phyloP scores from a whole-genome alignment of 2,888 invertebrate species.

The Nemurella pictetii region DNA sequence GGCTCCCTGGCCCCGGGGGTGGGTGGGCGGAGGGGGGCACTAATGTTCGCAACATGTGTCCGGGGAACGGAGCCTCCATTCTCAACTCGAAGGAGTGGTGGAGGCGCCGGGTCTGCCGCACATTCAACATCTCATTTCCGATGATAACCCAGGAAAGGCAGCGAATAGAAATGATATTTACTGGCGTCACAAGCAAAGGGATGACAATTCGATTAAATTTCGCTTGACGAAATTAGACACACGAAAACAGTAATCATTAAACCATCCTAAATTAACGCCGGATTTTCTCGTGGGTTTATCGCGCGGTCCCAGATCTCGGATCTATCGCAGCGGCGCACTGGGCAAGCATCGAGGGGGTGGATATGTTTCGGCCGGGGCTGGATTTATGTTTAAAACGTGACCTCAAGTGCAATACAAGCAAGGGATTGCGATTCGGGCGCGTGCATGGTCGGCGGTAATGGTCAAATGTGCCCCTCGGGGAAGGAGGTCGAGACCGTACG shows the following conservation, averaged over 20 bases:
- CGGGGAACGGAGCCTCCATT: not conserved
- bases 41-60: constrained; percentile 1
- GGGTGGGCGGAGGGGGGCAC: not conserved
- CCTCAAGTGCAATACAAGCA: constrained; percentile 10
- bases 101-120: not conserved
- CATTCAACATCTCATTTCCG: too few species aligned
- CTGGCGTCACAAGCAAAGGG: too few species aligned
- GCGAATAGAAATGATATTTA: too few species aligned
- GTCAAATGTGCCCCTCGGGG: not conserved
- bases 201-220: not conserved
- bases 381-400: constrained; percentile 17
- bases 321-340: not conserved
- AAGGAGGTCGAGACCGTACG: not conserved
- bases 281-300: not conserved
- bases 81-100: not conserved
- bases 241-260: not conserved
- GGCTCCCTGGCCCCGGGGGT: not conserved
- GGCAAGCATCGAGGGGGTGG: not conserved
- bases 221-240: not conserved
- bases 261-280: not conserved
- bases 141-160: too few species aligned
- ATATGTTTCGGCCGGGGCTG: not conserved
- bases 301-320: not conserved
- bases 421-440: not conserved
- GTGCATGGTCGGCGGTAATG: not conserved